A percentile compares a stretch with the other conserved stretches of the same genome.
These are phyloP conservation scores for Spilogale gracilis DNA, from an alignment of 2,113 vertebrate genomes.

Conservation along the genomic window DNA sequence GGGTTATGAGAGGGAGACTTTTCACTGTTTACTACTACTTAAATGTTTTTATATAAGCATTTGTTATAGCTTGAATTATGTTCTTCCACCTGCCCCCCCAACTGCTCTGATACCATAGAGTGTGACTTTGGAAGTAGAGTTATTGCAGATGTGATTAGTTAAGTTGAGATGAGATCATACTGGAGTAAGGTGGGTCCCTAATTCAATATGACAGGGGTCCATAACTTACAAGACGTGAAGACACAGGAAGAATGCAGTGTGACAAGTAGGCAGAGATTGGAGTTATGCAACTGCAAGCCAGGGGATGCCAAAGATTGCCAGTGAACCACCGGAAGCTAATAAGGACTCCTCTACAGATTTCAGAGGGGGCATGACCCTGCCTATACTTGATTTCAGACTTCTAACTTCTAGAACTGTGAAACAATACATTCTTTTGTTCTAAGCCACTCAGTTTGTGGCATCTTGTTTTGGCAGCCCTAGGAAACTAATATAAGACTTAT, in stretches of 20 bases:
- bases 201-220: neutral
- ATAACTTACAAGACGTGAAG: neutral
- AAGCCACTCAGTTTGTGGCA: neutral
- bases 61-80: neutral
- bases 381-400: neutral
- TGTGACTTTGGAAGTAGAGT: constrained; percentile 8
- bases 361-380: neutral
- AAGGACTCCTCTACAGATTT: neutral
- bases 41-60: constrained; percentile 1
- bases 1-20: neutral
- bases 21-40: neutral
- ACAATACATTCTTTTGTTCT: neutral
- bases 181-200: neutral
- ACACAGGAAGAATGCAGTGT: neutral
- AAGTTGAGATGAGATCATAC: neutral
- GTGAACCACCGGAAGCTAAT: neutral
- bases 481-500: neutral
- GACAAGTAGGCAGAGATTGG: neutral
- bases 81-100: neutral
- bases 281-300: neutral
- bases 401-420: neutral
- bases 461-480: neutral
- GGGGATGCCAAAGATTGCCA: neutral
- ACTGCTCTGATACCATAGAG: neutral
- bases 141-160: neutral